These are phyloP conservation scores for Alectura lathami DNA, from an alignment of 2,113 vertebrate species.

Conservation along the genomic window DNA sequence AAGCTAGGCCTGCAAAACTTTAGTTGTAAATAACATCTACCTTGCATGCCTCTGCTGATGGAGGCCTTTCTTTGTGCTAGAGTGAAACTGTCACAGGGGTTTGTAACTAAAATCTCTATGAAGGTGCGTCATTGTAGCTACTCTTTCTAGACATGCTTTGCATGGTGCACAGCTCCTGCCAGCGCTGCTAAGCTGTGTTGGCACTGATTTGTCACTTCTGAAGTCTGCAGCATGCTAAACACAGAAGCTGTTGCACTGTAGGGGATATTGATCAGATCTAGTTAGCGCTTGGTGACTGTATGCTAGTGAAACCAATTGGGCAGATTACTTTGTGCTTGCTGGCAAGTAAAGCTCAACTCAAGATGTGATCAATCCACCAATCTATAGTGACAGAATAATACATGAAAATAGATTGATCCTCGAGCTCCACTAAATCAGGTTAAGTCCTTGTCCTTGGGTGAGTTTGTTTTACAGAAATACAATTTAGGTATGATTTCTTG, in stretches of 20 bases:
- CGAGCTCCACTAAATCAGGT: not conserved
- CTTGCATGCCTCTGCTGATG: not conserved
- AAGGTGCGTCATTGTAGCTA: not conserved
- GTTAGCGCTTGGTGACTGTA: not conserved
- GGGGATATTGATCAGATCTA: not conserved
- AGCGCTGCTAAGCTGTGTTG: not conserved
- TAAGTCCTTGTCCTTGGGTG: constrained; percentile 2
- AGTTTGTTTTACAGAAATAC: not conserved
- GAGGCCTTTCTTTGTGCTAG: not conserved
- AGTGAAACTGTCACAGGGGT: not conserved
- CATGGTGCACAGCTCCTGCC: not conserved
- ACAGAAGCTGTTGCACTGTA: not conserved
- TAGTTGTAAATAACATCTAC: not conserved
- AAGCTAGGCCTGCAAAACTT: not conserved
- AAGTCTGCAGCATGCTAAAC: not conserved
- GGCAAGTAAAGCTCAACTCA: not conserved
- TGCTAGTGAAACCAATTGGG: not conserved
- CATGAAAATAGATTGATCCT: constrained; percentile 33
- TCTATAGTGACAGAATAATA: constrained; percentile 24
- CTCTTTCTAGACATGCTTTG: not conserved
- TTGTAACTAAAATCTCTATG: accelerated
- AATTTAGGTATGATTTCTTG: accelerated
- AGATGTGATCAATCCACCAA: constrained; percentile 35
- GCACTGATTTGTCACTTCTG: not conserved
- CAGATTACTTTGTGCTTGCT: not conserved